Base-by-base conservation (phyloP, 2,113 vertebrate genomes). In the Mionectes macconnelli region DNA sequence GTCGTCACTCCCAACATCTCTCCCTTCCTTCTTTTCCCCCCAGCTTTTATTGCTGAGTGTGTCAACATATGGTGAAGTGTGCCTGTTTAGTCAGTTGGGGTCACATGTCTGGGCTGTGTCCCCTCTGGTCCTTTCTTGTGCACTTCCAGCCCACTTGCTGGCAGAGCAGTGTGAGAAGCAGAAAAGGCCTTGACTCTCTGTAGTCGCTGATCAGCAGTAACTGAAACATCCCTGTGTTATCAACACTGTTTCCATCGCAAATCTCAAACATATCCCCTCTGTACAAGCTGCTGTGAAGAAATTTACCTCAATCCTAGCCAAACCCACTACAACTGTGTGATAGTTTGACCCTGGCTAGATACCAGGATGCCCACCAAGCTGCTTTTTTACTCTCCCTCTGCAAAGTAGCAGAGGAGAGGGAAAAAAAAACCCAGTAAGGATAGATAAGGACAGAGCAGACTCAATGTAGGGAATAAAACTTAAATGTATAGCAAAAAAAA, bases 71-170 rank as follows among this genome's bases (percentile, higher is more conserved):
- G 7, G 30, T 33, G 6, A 35, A 47, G 30, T 9, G 42, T 21
- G 6, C 22, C 39, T 35, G 31, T 74, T 23, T 33, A 56, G 40
- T 30, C 20, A 10, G 7, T 5, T 37, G 25, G 10, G 21, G 19
- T 66, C 45, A 60, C 25, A 35, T 66, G 35, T 66, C 12, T 10
- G 3, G 5, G 23, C 27, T 69, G 6, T 44, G 39, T 39, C 28
- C 23, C 17, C 28, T 83, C 44, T 56, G 59, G 28, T 57, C 13
- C 35, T 8, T 74, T 39, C 60, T 49, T 40, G 39, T 70, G 40
- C 39, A 12, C 4, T 2, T 15, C 4, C 24, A 53, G 77, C 35
- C 44, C 20, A 0, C 1, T 11, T 18, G 2, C 39, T 64, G 60
- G 15, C 2, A 2, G 20, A 44, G 53, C 21, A 1, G 8, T 3